Evolutionary conservation across 2,888 invertebrate species (phyloP), one percentile per base, ranked within the genome.

Genomic region (Alentia gelatinosa): DNA sequence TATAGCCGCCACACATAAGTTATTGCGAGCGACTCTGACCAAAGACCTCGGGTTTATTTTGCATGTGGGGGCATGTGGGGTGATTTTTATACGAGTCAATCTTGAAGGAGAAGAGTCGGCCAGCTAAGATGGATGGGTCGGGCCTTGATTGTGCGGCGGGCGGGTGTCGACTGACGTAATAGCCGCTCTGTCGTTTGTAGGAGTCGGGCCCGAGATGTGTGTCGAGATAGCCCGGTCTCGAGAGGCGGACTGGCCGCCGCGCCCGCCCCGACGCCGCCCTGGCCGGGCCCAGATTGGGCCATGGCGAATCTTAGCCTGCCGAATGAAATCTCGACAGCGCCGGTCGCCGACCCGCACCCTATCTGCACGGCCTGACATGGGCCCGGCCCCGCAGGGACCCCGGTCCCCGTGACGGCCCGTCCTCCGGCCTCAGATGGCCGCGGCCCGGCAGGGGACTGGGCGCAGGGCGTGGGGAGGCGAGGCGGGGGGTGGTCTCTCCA

Each of bases 131-230:
- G 79, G 79, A 79, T 79, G 79, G 37, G 37, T 9, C 9, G 37
- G 19, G 79, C 4, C 37, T 79, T 79, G 79, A 79, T 79, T 79
- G 79, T 79, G 79, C 79, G 39, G 68, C 7, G 79, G 79, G 37
- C 39, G 37, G 79, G 79, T 79, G 79, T 5, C 37, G 79, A 86
- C 86, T 86, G 86, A 86, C 86, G 86, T 86, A 86, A 86, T 86
- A 86, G 86, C 50, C 42, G 30, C 33, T 7, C 86, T 86, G 86
- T 86, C 86, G 50, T 42, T 42, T 86, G 86, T 86, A 86, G 26
- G 86, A 26, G 47, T 30, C 86, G 42, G 9, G 15, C 26, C 86
- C n/a, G 47, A 42, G 86, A 86, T 86, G 86, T 12, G 47, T 19
- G 42, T 30, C 47, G 15, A 86, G 86, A 86, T 86, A 86, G 33